phyloP scores from a whole-genome alignment of 2,888 invertebrate species.

The Yponomeuta sedellus region DNA sequence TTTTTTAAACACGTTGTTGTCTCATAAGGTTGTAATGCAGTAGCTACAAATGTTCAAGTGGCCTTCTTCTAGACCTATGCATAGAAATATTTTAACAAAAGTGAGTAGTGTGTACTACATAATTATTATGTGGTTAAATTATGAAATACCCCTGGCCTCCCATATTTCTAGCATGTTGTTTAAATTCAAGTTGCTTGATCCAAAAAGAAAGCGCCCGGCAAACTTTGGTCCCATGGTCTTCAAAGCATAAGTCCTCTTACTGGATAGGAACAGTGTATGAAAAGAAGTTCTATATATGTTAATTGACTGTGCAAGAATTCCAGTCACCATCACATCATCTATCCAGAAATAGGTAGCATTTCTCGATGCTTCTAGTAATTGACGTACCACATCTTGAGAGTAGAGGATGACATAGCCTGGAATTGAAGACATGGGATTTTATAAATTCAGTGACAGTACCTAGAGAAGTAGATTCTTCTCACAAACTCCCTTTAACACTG shows the following conservation, averaged over 20 bases:
- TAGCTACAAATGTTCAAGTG: no score
- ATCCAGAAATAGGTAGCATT: conserved; percentile 86
- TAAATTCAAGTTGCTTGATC: conserved; percentile 69
- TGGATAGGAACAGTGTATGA: conserved; percentile 54
- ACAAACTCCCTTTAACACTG: no score
- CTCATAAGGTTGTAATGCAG: no score
- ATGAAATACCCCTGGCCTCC: conserved; percentile 34
- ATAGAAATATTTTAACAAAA: no score
- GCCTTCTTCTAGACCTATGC: no score
- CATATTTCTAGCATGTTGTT: conserved; percentile 68
- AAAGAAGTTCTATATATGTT: conserved; percentile 74
- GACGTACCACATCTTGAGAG: conserved; percentile 77
- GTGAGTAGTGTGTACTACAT: no score
- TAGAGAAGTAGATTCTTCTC: conserved; percentile 63
- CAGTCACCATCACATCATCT: conserved; percentile 88
- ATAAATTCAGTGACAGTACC: conserved; percentile 50
- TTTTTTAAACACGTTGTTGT: no score
- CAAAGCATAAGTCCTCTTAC: conserved; percentile 34
- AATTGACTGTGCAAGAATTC: conserved; percentile 75
- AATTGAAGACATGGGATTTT: conserved; percentile 29
- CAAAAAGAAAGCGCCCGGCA: conserved; percentile 67
- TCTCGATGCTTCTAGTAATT: conserved; percentile 77
- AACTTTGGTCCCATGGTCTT: conserved; percentile 35
- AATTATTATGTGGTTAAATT: no score
- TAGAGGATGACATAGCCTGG: conserved; percentile 79